Evolutionary conservation across 2,888 invertebrate genomes (phyloP), one percentile per base, ranked within the genome.

Genomic region (Lagria hirta): DNA sequence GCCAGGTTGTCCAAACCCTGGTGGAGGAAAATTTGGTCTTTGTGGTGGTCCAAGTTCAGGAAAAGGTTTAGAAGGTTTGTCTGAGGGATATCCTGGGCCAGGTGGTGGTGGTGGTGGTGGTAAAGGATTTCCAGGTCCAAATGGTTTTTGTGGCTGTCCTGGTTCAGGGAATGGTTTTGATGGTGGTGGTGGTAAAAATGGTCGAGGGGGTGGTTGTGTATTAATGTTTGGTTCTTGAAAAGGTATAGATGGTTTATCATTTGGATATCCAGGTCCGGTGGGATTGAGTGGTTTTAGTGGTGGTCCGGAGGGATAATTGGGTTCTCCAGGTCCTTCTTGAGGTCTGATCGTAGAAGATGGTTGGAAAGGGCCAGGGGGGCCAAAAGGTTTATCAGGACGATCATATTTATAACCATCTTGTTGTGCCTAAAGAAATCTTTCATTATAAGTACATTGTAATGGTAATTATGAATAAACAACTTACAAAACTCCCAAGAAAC

Each of bases 321-420:
- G 52, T 15, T 11, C 14, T 27, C 27, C 27, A 11, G 27, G 27
- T 14, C 3, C 5, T 18, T n/a, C 20, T 18, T 18, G 20, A n/a
- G n/a, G n/a, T n/a, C n/a, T n/a, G 24, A 24, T 4, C 28, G 4
- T 28, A 10, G 20, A 6, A 6, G 20, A 11, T 14, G 60, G 45
- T 30, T 35, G 42, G 20, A 29, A 29, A 22, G 11, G 43, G 24
- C n/a, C 48, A 51, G 5, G 57, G 64, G 6, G 64, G 62, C 15
- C 65, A 54, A 84, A 76, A 1, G 81, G 81, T 55, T 79, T 77
- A 32, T 76, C 76, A 4, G 87, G 88, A 47, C 81, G 78, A 50
- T 82, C 82, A 70, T 89, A 89, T 51, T 79, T 81, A 65, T 89
- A 89, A 11, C 88, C n/a, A n/a, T n/a, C 87, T 62, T 76, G 80